Evolutionary conservation across 2,888 invertebrate species (phyloP).

Genomic region (Tipula vernalis): DNA sequence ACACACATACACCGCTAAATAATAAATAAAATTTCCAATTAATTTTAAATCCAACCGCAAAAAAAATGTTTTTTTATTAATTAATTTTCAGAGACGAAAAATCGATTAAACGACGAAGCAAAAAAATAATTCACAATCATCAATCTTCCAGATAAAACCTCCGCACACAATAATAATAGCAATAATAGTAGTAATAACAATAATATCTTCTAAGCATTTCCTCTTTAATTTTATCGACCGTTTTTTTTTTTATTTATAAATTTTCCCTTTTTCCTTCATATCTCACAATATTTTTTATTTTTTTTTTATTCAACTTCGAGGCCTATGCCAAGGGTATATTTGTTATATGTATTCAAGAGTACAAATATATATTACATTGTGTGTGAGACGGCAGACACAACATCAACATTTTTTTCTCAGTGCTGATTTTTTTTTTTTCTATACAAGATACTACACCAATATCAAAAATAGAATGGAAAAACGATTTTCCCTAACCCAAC

Average conservation of each 20-base stretch:
- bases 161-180: not conserved
- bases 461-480: not conserved
- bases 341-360: conserved; percentile 13
- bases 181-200: conserved; percentile 4
- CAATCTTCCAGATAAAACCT: conserved; percentile 1
- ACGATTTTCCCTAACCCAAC: not conserved
- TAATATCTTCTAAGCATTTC: conserved; percentile 9
- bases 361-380: not conserved
- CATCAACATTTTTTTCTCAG: not conserved
- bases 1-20: not conserved
- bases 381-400: not conserved
- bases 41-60: not conserved
- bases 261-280: conserved; percentile 8
- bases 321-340: conserved; percentile 17
- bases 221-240: conserved; percentile 13
- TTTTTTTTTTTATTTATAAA: not conserved
- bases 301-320: conserved; percentile 14
- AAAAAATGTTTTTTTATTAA: not conserved
- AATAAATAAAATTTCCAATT: not conserved
- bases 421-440: not conserved
- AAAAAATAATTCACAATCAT: not conserved
- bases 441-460: not conserved
- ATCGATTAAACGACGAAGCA: not conserved
- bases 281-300: not conserved
- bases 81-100: not conserved